These are phyloP conservation scores for Gouania willdenowi DNA, from an alignment of 2,797 vertebrate species.

Conservation along the genomic window DNA sequence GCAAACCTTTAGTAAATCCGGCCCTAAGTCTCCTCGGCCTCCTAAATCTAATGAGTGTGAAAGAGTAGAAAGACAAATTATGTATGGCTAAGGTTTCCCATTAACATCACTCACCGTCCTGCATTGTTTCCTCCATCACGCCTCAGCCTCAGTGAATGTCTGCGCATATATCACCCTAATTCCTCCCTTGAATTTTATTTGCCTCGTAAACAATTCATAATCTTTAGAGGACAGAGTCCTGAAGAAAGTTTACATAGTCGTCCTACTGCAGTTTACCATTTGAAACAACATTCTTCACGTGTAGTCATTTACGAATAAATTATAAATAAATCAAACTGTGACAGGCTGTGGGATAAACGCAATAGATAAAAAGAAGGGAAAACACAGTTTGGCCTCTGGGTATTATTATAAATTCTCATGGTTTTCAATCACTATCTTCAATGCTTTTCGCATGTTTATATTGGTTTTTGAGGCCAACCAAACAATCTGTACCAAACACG, in stretches of 20 bases:
- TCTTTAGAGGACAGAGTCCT: slow-evolving; percentile 8
- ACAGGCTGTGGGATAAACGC: slow-evolving; percentile 15
- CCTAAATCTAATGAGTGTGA: slow-evolving; percentile 8
- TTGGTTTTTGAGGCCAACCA: slow-evolving; percentile 32
- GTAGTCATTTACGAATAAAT: slow-evolving; percentile 34
- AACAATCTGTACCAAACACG: slow-evolving; percentile 42
- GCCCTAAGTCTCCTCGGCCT: neutral
- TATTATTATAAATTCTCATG: slow-evolving; percentile 51
- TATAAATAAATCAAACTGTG: slow-evolving; percentile 37
- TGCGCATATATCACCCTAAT: slow-evolving; percentile 35
- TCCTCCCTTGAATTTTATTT: slow-evolving; percentile 16
- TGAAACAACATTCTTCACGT: too few relatives aligned
- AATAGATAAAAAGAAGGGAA: slow-evolving; percentile 29
- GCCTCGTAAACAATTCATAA: slow-evolving; percentile 25
- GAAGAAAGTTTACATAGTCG: slow-evolving; percentile 10
- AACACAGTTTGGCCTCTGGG: slow-evolving; percentile 35
- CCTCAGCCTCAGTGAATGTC: slow-evolving; percentile 4
- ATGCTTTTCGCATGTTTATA: slow-evolving; percentile 55
- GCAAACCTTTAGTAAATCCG: too few relatives aligned
- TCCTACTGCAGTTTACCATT: slow-evolving; percentile 9
- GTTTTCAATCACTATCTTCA: slow-evolving; percentile 47
- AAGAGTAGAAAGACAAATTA: slow-evolving; percentile 13
- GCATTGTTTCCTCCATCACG: slow-evolving; percentile 10
- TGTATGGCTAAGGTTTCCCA: slow-evolving; percentile 13
- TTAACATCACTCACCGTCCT: slow-evolving; percentile 20